These are phyloP conservation scores for Sarcophaga caerulescens DNA, from an alignment of 2,888 invertebrate species.

Conservation along the genomic window DNA sequence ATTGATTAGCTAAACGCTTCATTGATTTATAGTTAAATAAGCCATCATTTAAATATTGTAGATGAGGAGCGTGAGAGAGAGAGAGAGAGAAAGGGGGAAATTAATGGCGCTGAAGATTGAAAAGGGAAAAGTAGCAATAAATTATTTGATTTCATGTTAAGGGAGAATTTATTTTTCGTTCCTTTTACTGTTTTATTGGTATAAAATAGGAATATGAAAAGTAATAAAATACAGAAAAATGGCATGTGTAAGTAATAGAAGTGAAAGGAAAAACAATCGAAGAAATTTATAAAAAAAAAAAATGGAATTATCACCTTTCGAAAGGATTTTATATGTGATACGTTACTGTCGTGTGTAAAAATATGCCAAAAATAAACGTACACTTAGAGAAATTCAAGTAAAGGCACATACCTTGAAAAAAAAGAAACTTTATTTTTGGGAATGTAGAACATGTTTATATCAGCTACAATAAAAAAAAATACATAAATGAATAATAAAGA, in stretches of 20 bases:
- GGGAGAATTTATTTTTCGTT: background rate
- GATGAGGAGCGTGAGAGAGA: background rate
- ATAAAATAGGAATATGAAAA: slow-evolving; percentile 23
- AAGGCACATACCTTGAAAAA: no score
- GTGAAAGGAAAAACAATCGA: slow-evolving; percentile 34
- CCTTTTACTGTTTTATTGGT: background rate
- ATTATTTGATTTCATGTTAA: background rate
- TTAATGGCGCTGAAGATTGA: background rate
- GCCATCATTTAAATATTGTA: slow-evolving; percentile 14
- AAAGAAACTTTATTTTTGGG: no score
- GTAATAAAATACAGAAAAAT: slow-evolving; percentile 53
- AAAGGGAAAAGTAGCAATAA: background rate
- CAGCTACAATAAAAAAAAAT: no score
- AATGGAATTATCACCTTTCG: slow-evolving; percentile 16
- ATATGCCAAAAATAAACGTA: no score
- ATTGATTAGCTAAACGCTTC: slow-evolving; percentile 63
- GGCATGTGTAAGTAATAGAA: slow-evolving; percentile 34
- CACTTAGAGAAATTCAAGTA: no score
- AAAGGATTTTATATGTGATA: no score
- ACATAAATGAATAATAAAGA: no score
- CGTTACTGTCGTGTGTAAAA: no score
- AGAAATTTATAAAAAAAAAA: slow-evolving; percentile 39
- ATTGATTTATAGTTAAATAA: slow-evolving; percentile 50
- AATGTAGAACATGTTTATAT: no score
- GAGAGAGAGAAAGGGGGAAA: background rate